A percentile compares a stretch with the other conserved stretches of the same genome.
Evolutionary conservation across 1,140 invertebrate genomes (phyloP).

Genomic region (Odontomachus brunneus): DNA sequence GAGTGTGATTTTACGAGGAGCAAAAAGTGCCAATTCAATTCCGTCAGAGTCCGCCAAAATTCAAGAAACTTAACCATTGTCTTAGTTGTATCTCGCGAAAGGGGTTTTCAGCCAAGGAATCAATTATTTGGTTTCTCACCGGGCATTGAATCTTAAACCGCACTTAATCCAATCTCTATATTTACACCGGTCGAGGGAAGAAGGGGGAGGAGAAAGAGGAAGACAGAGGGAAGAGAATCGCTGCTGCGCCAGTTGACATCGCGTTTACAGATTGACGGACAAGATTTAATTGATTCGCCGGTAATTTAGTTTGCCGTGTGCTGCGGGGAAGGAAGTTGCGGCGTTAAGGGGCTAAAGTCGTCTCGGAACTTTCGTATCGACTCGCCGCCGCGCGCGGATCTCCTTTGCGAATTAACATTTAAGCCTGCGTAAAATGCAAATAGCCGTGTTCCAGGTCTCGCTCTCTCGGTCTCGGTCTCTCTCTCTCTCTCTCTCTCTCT

Average conservation of each 20-base stretch:
- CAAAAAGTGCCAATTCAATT: not conserved
- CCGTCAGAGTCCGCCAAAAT: not conserved
- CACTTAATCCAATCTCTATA: constrained; percentile 25
- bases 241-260: not conserved
- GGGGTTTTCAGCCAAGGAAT: not conserved
- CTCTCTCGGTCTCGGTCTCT: no score
- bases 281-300: constrained; percentile 55
- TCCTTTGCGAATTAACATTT: constrained; percentile 55
- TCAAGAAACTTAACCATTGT: not conserved
- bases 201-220: no score
- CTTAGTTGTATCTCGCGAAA: not conserved
- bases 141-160: not conserved
- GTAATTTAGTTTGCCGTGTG: constrained; percentile 30
- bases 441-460: constrained; percentile 9
- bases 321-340: constrained; percentile 41
- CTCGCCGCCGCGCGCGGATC: constrained; percentile 23
- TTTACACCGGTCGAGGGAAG: not conserved
- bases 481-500: no score
- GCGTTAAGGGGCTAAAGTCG: constrained; percentile 45
- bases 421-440: constrained; percentile 59
- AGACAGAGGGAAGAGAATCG: not conserved
- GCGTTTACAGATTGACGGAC: constrained; percentile 29
- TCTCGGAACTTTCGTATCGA: constrained; percentile 54
- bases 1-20: not conserved
- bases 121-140: constrained; percentile 18